phyloP scores from a whole-genome alignment of 2,888 invertebrate genomes.

The Unio pictorum region DNA sequence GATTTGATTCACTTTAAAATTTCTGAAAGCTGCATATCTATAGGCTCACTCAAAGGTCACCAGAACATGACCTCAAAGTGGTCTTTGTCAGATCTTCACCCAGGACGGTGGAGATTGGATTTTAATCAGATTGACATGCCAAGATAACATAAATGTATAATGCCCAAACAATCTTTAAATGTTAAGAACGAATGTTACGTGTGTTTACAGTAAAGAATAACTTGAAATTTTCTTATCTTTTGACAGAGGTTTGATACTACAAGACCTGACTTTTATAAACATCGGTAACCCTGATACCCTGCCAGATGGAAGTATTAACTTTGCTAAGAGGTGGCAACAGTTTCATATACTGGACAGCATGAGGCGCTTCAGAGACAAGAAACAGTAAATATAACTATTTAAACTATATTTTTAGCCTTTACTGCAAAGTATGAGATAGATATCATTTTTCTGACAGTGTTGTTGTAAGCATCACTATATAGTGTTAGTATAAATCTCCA shows the following conservation, averaged over 20 bases:
- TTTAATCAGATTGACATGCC: no score
- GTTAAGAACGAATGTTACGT: background rate
- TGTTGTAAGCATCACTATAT: no score
- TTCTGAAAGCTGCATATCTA: no score
- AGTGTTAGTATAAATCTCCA: no score
- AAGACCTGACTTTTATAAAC: conserved; percentile 99
- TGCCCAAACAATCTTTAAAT: background rate
- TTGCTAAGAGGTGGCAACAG: conserved; percentile 99
- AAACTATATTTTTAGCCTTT: conserved; percentile 5
- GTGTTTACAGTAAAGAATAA: background rate
- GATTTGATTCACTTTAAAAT: no score
- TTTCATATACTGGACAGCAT: conserved; percentile 98
- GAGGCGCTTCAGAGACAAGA: conserved; percentile 88
- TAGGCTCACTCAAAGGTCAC: no score
- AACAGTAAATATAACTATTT: conserved; percentile 81
- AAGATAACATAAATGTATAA: no score
- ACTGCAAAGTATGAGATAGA: no score
- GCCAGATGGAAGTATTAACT: conserved; percentile 81
- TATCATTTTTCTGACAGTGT: no score
- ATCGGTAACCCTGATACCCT: conserved; percentile 95
- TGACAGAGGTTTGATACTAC: conserved; percentile 93
- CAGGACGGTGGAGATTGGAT: no score
- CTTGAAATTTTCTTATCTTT: conserved; percentile 8
- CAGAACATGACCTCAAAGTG: no score
- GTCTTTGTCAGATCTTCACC: no score